Conservation (phyloP, 2,113 vertebrate species). For the Paramormyrops kingsleyae region DNA sequence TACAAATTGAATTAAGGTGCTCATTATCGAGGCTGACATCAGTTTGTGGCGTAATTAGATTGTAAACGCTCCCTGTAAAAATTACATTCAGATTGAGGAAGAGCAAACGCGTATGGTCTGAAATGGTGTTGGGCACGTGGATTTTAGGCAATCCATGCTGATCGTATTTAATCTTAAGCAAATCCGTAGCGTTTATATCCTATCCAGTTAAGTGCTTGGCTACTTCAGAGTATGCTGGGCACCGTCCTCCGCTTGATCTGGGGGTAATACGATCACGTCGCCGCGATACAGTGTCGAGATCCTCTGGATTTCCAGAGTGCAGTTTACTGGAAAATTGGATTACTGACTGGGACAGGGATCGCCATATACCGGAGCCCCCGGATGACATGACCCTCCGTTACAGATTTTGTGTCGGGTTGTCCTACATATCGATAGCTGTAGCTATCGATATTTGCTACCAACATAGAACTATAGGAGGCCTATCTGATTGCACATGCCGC, state of each 20-base stretch:
- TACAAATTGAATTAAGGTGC: conserved; percentile 23
- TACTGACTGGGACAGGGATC: not conserved
- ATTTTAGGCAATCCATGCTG: not conserved
- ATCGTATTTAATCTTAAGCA: not conserved
- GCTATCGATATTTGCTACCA: not conserved
- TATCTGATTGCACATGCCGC: not conserved
- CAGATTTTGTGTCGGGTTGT: not conserved
- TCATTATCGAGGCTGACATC: conserved; percentile 25
- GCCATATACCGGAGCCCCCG: not conserved
- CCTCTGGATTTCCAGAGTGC: not conserved
- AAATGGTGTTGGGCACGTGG: not conserved
- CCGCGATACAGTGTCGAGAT: not conserved
- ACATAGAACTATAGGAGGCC: not conserved
- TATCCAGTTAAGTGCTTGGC: not conserved
- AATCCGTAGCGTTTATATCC: not conserved
- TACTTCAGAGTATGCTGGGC: not conserved
- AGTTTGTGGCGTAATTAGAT: conserved; percentile 26
- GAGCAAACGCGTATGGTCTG: not conserved
- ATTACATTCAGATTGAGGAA: not conserved
- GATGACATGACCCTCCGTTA: not conserved
- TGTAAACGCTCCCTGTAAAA: not conserved
- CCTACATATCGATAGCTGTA: too few species aligned
- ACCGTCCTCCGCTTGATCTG: not conserved
- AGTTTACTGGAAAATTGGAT: not conserved
- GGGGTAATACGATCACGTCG: not conserved